Evolutionary conservation across 2,113 vertebrate species (phyloP).

Genomic region (Carassius carassius): DNA sequence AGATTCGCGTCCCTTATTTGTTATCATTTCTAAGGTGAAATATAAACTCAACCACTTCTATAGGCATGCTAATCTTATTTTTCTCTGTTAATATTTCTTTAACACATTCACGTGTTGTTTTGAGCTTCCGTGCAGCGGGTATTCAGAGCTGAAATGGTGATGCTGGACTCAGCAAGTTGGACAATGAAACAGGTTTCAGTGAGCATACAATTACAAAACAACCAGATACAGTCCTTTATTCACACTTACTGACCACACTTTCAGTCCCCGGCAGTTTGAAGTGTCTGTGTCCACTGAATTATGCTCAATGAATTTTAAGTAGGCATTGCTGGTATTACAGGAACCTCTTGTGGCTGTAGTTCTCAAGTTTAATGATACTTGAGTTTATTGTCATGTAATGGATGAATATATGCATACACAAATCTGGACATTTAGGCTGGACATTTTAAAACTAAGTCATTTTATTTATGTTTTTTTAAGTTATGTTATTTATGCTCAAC

Average conservation of each 20-base stretch:
- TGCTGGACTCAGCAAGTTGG: constrained; percentile 43
- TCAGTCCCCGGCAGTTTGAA: background rate
- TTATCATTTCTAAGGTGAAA: background rate
- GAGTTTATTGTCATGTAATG: constrained; percentile 17
- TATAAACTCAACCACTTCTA: background rate
- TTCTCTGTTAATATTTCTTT: background rate
- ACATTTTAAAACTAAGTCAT: background rate
- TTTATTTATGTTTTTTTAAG: background rate
- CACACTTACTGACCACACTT: background rate
- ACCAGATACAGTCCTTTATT: constrained; percentile 26
- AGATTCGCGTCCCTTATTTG: constrained; percentile 19
- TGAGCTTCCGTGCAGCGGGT: background rate
- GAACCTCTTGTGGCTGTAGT: constrained; percentile 7
- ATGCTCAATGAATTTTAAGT: constrained; percentile 33
- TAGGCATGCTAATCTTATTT: background rate
- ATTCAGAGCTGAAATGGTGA: constrained; percentile 18
- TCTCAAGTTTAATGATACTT: constrained; percentile 25
- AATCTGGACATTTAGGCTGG: constrained; percentile 6
- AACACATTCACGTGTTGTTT: background rate
- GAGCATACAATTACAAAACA: constrained; percentile 23
- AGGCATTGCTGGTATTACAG: constrained; percentile 20
- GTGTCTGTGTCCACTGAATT: constrained; percentile 17
- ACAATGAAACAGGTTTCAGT: constrained; percentile 50
- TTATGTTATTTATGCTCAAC: no score
- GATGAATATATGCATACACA: background rate